These are phyloP conservation scores for Pempheris klunzingeri DNA, from an alignment of 2,797 vertebrate species.

Conservation along the genomic window DNA sequence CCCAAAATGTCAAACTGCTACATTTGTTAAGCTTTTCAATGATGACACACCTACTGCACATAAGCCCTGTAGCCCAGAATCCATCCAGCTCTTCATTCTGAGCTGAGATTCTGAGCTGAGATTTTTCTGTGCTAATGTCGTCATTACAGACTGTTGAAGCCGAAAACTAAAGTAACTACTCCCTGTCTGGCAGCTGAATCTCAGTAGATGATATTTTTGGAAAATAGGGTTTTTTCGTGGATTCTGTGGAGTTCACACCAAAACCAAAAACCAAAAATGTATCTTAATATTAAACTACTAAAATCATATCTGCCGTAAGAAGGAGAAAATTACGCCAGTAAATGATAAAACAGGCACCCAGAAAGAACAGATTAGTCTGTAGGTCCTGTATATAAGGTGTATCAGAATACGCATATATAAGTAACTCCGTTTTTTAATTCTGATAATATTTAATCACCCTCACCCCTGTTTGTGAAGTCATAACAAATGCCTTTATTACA, in stretches of 20 bases:
- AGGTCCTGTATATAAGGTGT: not conserved
- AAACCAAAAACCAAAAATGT: too few relatives aligned
- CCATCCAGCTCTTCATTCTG: not conserved
- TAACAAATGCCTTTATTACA: constrained; percentile 1
- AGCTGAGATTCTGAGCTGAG: too few relatives aligned
- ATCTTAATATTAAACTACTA: constrained; percentile 7
- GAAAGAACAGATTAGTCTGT: not conserved
- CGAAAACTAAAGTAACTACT: not conserved
- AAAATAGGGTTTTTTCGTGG: not conserved
- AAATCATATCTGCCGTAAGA: constrained; percentile 7
- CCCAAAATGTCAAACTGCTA: not conserved
- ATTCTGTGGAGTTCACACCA: constrained; percentile 15
- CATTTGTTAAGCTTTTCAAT: not conserved
- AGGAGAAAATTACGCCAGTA: too few relatives aligned
- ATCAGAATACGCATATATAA: not conserved
- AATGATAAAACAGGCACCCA: too few relatives aligned
- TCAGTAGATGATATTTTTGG: constrained; percentile 11
- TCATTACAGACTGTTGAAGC: constrained; percentile 1
- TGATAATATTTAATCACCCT: not conserved
- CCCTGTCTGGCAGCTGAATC: not conserved
- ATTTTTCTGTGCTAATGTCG: not conserved
- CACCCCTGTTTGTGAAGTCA: not conserved
- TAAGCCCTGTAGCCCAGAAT: not conserved
- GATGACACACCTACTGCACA: not conserved
- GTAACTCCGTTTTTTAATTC: not conserved